Conservation (phyloP, 2,113 vertebrate species). For the Gymnorhina tibicen region DNA sequence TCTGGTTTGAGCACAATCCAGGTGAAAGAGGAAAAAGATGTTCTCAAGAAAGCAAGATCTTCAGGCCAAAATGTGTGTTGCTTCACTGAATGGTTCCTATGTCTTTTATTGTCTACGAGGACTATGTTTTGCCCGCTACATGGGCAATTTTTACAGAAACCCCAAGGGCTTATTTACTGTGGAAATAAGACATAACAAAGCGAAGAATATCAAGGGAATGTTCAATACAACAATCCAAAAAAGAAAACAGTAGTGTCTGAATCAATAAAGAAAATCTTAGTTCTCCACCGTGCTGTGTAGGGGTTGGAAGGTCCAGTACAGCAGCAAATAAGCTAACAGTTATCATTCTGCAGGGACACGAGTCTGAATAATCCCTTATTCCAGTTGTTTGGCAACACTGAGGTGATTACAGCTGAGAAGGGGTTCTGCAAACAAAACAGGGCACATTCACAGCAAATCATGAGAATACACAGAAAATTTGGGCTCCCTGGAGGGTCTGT, state of each 20-base stretch:
- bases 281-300: neutral
- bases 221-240: neutral
- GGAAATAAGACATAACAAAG: neutral
- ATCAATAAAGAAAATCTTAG: neutral
- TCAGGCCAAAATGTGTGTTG: neutral
- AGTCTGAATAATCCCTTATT: neutral
- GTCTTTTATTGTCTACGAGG: neutral
- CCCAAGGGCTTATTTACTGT: neutral
- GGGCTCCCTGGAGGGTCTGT: neutral
- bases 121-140: neutral
- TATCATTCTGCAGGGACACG: constrained; percentile 18
- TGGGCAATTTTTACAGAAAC: neutral
- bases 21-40: neutral
- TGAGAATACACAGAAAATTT: neutral
- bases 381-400: constrained; percentile 5
- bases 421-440: neutral
- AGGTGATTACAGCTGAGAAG: neutral
- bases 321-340: constrained; percentile 10
- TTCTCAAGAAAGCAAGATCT: neutral
- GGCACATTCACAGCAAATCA: neutral
- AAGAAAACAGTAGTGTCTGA: neutral
- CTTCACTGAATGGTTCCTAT: neutral
- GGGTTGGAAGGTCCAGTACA: constrained; percentile 10
- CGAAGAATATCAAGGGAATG: neutral
- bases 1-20: neutral